Conservation (phyloP, 2,797 vertebrate genomes). For the Alauda arvensis region DNA sequence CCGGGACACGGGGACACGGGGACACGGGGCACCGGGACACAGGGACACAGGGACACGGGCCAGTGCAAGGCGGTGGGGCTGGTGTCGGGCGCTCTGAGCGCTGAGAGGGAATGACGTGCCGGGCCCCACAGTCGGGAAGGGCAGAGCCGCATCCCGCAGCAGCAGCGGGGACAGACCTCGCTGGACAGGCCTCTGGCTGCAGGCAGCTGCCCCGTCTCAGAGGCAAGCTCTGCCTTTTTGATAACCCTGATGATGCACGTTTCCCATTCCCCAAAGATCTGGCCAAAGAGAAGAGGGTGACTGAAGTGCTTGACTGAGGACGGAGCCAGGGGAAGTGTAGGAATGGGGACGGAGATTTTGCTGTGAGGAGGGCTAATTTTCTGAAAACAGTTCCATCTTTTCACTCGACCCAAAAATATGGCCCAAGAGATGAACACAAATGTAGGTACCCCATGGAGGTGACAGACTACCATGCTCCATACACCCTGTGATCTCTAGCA, state of each 20-base stretch:
- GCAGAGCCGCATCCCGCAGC: not conserved
- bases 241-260: fast-evolving
- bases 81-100: not conserved
- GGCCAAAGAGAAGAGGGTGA: not conserved
- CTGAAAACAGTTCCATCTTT: not conserved
- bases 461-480: fast-evolving
- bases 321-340: fast-evolving
- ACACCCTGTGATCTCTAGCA: no score
- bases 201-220: fast-evolving
- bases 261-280: not conserved
- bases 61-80: not conserved
- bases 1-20: fast-evolving
- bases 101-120: no score
- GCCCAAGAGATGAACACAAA: not conserved
- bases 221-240: not conserved
- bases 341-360: fast-evolving
- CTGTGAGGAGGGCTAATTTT: not conserved
- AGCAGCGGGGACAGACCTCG: not conserved
- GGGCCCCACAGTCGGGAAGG: no score
- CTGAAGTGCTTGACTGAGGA: not conserved
- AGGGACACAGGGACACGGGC: fast-evolving
- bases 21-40: fast-evolving
- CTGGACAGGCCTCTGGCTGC: not conserved
- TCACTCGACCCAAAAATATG: not conserved
- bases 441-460: not conserved